Conservation (phyloP, 2,113 vertebrate genomes). For the Deroptyus accipitrinus region DNA sequence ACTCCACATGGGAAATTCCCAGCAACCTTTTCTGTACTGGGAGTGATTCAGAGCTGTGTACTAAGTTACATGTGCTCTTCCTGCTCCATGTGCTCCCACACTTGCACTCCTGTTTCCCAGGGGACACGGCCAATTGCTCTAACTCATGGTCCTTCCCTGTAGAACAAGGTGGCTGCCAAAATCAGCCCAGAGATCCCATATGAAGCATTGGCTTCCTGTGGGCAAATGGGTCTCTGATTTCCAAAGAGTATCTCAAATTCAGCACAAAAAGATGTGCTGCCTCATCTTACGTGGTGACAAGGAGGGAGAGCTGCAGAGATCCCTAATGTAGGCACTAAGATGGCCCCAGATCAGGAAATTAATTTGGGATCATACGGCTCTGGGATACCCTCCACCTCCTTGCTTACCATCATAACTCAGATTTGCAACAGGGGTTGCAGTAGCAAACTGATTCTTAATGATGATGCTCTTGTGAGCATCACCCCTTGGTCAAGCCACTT, state of each 20-base stretch:
- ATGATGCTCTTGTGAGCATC: background rate
- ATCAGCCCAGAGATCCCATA: background rate
- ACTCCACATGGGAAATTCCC: background rate
- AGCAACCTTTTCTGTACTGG: background rate
- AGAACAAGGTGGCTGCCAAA: fast-evolving
- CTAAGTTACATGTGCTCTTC: background rate
- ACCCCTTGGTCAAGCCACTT: background rate
- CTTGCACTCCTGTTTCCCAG: background rate
- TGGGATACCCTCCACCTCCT: background rate
- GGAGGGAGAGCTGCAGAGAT: background rate
- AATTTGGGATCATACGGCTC: background rate
- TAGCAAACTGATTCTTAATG: background rate
- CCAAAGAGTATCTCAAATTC: background rate
- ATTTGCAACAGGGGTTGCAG: background rate
- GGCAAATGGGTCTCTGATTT: background rate
- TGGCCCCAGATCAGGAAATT: background rate
- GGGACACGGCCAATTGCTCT: background rate
- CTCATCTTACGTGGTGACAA: fast-evolving
- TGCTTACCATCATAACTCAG: background rate
- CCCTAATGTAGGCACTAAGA: fast-evolving
- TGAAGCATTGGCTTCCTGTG: background rate
- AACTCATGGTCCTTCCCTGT: background rate
- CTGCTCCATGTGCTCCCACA: background rate
- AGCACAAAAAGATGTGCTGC: background rate
- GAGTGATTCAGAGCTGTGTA: background rate